A percentile compares a stretch with the other conserved stretches of the same genome.
These are phyloP conservation scores for Morone saxatilis DNA, from an alignment of 2,113 vertebrate species.

Conservation along the genomic window DNA sequence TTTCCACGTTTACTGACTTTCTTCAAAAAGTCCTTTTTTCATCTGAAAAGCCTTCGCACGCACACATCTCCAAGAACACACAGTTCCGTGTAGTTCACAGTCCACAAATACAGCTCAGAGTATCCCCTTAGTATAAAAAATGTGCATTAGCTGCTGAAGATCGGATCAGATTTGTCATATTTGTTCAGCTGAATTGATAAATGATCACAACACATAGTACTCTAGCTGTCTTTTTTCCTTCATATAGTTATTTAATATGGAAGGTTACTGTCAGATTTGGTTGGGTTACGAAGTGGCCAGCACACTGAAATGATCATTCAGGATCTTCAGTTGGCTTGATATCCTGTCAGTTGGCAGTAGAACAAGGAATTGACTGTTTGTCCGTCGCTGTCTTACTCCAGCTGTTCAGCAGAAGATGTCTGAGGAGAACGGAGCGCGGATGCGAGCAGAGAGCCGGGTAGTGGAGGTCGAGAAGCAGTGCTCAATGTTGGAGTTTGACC, in stretches of 20 bases:
- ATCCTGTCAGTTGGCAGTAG: too few relatives aligned
- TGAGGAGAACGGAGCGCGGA: constrained; percentile 92
- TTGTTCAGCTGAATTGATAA: too few relatives aligned
- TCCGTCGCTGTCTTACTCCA: constrained; percentile 58
- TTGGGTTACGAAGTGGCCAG: not conserved
- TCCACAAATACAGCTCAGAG: too few relatives aligned
- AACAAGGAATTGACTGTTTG: not conserved
- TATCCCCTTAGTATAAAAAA: too few relatives aligned
- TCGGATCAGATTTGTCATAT: too few relatives aligned
- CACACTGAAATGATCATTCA: not conserved
- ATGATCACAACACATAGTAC: too few relatives aligned
- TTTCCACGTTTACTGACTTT: not conserved
- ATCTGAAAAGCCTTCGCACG: not conserved
- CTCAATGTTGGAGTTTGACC: constrained; percentile 98
- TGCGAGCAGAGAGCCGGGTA: constrained; percentile 93
- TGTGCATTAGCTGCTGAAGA: too few relatives aligned
- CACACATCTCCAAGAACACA: too few relatives aligned
- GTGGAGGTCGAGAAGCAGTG: constrained; percentile 98
- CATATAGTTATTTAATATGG: too few relatives aligned
- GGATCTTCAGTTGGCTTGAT: not conserved
- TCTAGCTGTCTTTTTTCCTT: too few relatives aligned
- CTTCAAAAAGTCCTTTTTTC: not conserved
- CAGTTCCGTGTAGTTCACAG: too few relatives aligned
- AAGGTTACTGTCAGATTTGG: too few relatives aligned
- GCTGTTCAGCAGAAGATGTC: constrained; percentile 97